phyloP scores from a whole-genome alignment of 2,888 invertebrate genomes.

The Melieria crassipennis region DNA sequence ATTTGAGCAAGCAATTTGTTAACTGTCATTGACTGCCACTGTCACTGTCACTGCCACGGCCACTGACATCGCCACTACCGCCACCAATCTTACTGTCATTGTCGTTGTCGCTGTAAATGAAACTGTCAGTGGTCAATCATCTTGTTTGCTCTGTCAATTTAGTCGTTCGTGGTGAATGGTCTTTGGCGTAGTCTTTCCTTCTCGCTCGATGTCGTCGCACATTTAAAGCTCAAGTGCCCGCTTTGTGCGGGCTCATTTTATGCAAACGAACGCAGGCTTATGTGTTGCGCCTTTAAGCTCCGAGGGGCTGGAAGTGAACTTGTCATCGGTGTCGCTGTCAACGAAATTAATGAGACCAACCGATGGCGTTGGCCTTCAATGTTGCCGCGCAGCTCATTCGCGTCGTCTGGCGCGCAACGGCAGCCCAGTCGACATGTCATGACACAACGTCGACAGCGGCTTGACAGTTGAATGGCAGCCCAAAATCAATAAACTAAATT shows the following conservation, averaged over 20 bases:
- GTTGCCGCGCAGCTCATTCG: neutral
- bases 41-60: neutral
- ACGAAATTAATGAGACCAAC: constrained; percentile 22
- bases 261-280: neutral
- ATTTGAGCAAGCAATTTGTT: constrained; percentile 58
- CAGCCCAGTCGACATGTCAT: constrained; percentile 28
- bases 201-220: neutral
- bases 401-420: neutral
- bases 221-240: neutral
- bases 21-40: constrained; percentile 47
- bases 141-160: constrained; percentile 14
- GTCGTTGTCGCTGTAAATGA: neutral
- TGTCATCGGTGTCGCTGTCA: constrained; percentile 14
- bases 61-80: neutral
- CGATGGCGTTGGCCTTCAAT: neutral
- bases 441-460: constrained; percentile 54
- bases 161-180: constrained; percentile 18
- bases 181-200: neutral
- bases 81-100: neutral
- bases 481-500: constrained; percentile 17
- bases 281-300: neutral
- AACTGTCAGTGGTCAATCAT: neutral
- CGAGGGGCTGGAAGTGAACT: neutral
- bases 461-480: constrained; percentile 41
- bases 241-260: neutral